Percentiles rank a stretch among this genome's conserved stretches.
Evolutionary conservation across 2,888 invertebrate species (phyloP).

Genomic region (Ennomos quercinarius): DNA sequence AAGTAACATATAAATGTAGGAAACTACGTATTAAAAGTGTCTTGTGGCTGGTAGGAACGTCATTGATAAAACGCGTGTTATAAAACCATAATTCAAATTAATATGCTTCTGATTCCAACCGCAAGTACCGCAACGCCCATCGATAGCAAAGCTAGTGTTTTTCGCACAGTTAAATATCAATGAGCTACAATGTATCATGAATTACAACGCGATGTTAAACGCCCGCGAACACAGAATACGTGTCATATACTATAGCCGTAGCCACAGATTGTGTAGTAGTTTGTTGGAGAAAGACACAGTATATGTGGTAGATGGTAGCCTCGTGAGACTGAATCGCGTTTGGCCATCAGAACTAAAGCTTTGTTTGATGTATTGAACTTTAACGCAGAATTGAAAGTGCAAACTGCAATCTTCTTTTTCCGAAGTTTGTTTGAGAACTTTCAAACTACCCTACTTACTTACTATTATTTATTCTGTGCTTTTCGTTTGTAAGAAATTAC

Average conservation of each 20-base stretch:
- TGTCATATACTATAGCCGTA: conserved; percentile 9
- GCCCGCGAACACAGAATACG: conserved; percentile 29
- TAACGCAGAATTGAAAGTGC: conserved; percentile 19
- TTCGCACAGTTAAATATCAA: conserved; percentile 77
- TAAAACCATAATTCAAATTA: conserved; percentile 28
- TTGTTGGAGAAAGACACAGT: conserved; percentile 5
- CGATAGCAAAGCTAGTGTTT: conserved; percentile 41
- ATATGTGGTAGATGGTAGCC: conserved; percentile 44
- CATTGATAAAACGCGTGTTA: conserved; percentile 28
- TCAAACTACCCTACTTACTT: conserved; percentile 2
- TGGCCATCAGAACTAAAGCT: conserved; percentile 62
- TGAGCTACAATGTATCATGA: conserved; percentile 69
- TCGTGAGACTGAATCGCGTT: conserved; percentile 61
- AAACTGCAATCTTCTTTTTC: conserved; percentile 7
- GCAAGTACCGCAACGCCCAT: conserved; percentile 26
- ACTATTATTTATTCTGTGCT: not conserved
- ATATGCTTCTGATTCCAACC: conserved; percentile 25
- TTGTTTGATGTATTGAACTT: conserved; percentile 52
- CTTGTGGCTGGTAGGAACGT: not conserved
- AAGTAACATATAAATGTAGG: no score
- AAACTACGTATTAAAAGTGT: no score
- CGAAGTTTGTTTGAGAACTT: not conserved
- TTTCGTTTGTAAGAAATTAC: no score
- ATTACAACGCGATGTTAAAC: conserved; percentile 47
- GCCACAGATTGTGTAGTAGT: conserved; percentile 7